Percentiles rank a stretch among this genome's conserved stretches.
These are phyloP conservation scores for Dryadula phaetusa DNA, from an alignment of 2,888 invertebrate species.

Conservation along the genomic window DNA sequence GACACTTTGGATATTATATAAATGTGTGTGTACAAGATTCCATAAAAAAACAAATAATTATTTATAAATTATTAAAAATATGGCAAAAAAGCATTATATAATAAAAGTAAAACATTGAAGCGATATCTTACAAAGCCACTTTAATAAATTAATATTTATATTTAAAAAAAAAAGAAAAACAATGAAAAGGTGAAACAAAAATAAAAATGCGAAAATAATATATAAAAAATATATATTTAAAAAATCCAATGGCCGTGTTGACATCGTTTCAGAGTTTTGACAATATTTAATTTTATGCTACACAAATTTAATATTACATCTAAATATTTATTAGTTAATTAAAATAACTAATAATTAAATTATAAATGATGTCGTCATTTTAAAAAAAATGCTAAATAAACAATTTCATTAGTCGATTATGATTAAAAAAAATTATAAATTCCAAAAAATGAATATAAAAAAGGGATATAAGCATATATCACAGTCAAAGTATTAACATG, in stretches of 20 bases:
- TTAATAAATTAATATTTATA: too few species aligned
- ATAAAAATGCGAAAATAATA: conserved; percentile 68
- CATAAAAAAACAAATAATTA: too few species aligned
- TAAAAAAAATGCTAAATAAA: too few species aligned
- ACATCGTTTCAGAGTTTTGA: conserved; percentile 46
- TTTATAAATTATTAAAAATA: neutral
- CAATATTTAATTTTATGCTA: neutral
- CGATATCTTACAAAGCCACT: conserved; percentile 62
- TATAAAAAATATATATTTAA: conserved; percentile 72
- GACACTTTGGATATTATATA: too few species aligned
- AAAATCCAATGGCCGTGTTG: conserved; percentile 76
- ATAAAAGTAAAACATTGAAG: conserved; percentile 12
- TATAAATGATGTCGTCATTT: neutral
- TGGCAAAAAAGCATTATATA: neutral
- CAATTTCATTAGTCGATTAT: too few species aligned
- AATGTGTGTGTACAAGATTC: too few species aligned
- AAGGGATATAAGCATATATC: too few species aligned
- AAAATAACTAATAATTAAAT: neutral
- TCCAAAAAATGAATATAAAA: too few species aligned
- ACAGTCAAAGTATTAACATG: too few species aligned
- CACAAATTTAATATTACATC: too few species aligned
- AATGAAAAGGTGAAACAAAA: conserved; percentile 51
- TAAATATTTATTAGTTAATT: neutral
- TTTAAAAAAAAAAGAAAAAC: conserved; percentile 22
- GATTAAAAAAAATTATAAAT: too few species aligned